These are phyloP conservation scores for Patiria pectinifera DNA, from an alignment of 53 echinoderm and acorn worm genomes.

Conservation along the genomic window DNA sequence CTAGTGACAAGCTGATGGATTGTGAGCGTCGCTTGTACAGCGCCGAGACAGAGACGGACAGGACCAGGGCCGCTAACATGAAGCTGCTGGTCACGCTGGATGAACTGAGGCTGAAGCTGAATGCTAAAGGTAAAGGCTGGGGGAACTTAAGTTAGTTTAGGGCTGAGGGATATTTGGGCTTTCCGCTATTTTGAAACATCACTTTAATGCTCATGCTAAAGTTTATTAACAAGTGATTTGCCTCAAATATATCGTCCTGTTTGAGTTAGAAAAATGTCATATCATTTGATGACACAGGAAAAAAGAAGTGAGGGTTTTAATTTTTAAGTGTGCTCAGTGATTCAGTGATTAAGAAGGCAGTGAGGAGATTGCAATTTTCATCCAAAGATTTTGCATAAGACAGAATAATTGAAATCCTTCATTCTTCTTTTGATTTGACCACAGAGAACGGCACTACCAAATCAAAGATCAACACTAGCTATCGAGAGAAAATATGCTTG, in stretches of 20 bases:
- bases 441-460: constrained; percentile 33
- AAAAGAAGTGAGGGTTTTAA: too few species aligned
- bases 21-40: constrained; percentile 74
- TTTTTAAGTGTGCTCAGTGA: too few species aligned
- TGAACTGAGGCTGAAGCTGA: constrained; percentile 53
- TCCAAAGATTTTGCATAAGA: neutral
- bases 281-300: too few species aligned
- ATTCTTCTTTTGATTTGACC: neutral
- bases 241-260: too few species aligned
- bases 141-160: too few species aligned
- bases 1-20: constrained; percentile 68
- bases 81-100: constrained; percentile 74
- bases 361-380: too few species aligned
- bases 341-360: too few species aligned
- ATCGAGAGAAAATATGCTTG: constrained; percentile 40
- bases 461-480: constrained; percentile 31
- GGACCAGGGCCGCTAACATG: constrained; percentile 68
- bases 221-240: too few species aligned
- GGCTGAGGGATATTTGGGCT: too few species aligned
- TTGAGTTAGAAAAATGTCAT: too few species aligned
- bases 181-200: too few species aligned
- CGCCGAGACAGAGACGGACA: constrained; percentile 65
- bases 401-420: neutral
- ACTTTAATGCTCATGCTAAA: too few species aligned
- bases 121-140: constrained; percentile 35